These are phyloP conservation scores for Euglossa dilemma DNA, from an alignment of 1,140 invertebrate genomes.

Conservation along the genomic window DNA sequence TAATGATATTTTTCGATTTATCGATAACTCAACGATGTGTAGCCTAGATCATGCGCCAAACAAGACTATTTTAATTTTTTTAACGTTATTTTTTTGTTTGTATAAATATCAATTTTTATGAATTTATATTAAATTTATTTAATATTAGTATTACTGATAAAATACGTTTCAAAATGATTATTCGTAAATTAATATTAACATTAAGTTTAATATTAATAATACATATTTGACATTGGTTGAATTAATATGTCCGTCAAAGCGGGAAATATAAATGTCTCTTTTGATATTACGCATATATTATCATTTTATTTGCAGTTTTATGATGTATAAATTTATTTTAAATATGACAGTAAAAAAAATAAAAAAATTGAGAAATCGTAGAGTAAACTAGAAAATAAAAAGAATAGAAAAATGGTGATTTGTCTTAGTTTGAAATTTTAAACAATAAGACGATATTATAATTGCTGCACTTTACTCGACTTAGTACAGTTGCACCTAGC, in stretches of 20 bases:
- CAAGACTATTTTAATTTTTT: not conserved
- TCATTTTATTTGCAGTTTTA: not conserved
- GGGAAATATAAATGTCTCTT: not conserved
- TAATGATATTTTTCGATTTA: conserved; percentile 12
- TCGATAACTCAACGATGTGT: conserved; percentile 23
- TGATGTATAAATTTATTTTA: too few relatives aligned
- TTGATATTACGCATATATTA: not conserved
- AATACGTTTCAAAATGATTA: not conserved
- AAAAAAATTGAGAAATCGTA: too few relatives aligned
- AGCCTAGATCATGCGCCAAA: not conserved
- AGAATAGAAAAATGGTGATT: too few relatives aligned
- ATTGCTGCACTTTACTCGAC: too few relatives aligned
- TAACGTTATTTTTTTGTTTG: not conserved
- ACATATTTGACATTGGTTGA: not conserved
- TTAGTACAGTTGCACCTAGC: too few relatives aligned
- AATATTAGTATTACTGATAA: not conserved
- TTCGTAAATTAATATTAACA: not conserved
- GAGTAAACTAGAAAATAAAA: too few relatives aligned
- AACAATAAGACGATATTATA: too few relatives aligned
- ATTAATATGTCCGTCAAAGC: not conserved
- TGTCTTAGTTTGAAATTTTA: too few relatives aligned
- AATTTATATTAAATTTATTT: not conserved
- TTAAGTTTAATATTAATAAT: not conserved
- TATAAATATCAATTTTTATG: not conserved
- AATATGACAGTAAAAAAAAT: too few relatives aligned